Evolutionary conservation across 2,888 invertebrate species (phyloP).

Genomic region (Mythimna albipuncta): DNA sequence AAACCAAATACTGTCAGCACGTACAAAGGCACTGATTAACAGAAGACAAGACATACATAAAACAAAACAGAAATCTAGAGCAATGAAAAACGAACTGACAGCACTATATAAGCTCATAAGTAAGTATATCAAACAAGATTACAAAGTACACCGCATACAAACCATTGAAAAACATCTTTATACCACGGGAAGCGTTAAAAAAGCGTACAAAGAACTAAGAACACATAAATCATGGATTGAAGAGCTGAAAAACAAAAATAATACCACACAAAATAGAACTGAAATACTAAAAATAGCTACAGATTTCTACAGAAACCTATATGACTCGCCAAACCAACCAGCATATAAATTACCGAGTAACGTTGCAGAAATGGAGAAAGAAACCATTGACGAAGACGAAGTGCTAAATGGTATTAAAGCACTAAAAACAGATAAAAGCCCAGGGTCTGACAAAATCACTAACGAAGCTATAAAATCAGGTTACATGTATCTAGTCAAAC

Average conservation of each 20-base stretch:
- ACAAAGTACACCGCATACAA: constrained; percentile 21
- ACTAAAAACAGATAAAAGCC: neutral
- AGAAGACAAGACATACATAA: constrained; percentile 50
- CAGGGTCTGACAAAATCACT: constrained; percentile 6
- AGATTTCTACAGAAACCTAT: too few relatives aligned
- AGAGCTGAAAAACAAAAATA: too few relatives aligned
- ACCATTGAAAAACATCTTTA: constrained; percentile 23
- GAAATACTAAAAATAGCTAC: too few relatives aligned
- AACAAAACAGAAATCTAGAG: constrained; percentile 42
- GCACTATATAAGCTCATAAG: constrained; percentile 40
- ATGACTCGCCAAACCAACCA: too few relatives aligned
- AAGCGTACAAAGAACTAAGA: too few relatives aligned
- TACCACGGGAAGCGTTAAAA: too few relatives aligned
- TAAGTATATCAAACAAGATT: constrained; percentile 32
- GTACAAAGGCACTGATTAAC: constrained; percentile 29
- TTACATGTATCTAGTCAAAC: too few relatives aligned
- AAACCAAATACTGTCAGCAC: constrained; percentile 33
- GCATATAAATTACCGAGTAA: too few relatives aligned
- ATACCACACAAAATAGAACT: too few relatives aligned
- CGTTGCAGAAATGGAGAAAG: too few relatives aligned
- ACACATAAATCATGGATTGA: too few relatives aligned
- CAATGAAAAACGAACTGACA: constrained; percentile 44
- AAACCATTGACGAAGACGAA: neutral
- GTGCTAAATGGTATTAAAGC: neutral
- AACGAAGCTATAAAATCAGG: too few relatives aligned